Percentiles rank a stretch among this genome's conserved stretches.
Evolutionary conservation across 2,888 invertebrate species (phyloP).

Genomic region (Octodonta nipae): DNA sequence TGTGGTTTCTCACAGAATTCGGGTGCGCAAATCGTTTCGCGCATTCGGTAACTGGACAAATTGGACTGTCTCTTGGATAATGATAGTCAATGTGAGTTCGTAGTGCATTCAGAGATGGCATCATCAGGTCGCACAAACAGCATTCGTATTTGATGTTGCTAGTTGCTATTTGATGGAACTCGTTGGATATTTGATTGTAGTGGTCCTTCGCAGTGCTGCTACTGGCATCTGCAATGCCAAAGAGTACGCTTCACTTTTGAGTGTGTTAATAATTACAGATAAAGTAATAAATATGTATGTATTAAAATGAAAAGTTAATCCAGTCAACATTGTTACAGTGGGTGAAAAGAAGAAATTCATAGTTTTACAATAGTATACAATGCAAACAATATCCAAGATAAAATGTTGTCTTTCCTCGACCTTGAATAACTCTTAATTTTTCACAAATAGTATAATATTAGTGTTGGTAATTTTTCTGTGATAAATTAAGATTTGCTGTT

Average conservation of each 20-base stretch:
- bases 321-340: too few species aligned
- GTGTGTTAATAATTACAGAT: constrained; percentile 14
- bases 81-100: constrained; percentile 67
- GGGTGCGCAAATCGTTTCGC: constrained; percentile 67
- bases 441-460: too few species aligned
- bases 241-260: constrained; percentile 32
- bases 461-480: too few species aligned
- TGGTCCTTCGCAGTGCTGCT: constrained; percentile 15
- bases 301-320: too few species aligned
- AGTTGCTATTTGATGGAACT: constrained; percentile 10
- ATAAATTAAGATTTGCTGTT: too few species aligned
- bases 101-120: constrained; percentile 52
- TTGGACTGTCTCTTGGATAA: constrained; percentile 72
- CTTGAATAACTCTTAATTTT: too few species aligned
- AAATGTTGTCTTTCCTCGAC: too few species aligned
- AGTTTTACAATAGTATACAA: too few species aligned
- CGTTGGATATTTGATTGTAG: constrained; percentile 6
- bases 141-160: constrained; percentile 43
- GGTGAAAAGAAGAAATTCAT: too few species aligned
- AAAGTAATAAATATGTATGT: constrained; percentile 1
- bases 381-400: too few species aligned
- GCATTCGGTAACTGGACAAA: constrained; percentile 65
- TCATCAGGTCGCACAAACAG: constrained; percentile 57
- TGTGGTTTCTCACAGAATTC: constrained; percentile 76
- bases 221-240: constrained; percentile 50